phyloP scores from a whole-genome alignment of 2,113 vertebrate genomes.

The Typhlomys cinereus region DNA sequence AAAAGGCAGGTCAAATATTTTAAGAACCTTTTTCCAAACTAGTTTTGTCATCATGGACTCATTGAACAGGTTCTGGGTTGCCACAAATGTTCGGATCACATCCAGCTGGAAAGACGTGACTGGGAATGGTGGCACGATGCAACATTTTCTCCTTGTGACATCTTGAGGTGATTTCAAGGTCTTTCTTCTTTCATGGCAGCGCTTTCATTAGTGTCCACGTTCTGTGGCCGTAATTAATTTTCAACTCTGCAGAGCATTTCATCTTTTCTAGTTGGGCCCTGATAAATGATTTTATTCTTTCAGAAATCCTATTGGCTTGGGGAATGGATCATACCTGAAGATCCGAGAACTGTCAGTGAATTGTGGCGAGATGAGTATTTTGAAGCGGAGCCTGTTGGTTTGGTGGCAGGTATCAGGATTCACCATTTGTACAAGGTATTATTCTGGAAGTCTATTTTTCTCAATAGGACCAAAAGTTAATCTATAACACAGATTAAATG shows the following conservation, averaged over 20 bases:
- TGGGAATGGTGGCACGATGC: not conserved
- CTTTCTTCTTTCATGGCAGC: not conserved
- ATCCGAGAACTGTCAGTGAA: slow-evolving; percentile 89
- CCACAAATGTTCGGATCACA: not conserved
- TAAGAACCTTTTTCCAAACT: not conserved
- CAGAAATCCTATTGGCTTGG: slow-evolving; percentile 95
- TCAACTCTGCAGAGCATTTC: not conserved
- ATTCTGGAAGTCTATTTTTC: not conserved
- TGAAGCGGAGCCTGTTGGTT: slow-evolving; percentile 91
- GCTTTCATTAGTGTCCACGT: not conserved
- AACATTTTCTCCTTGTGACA: not conserved
- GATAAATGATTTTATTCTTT: not conserved
- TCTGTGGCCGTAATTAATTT: not conserved
- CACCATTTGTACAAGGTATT: slow-evolving; percentile 94
- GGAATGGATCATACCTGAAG: slow-evolving; percentile 83
- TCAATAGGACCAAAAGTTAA: not conserved
- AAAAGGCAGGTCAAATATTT: not conserved
- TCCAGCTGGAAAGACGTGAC: not conserved
- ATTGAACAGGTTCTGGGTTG: not conserved
- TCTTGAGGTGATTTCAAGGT: not conserved
- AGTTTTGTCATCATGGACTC: not conserved
- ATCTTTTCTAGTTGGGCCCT: not conserved
- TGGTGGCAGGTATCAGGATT: slow-evolving; percentile 92
- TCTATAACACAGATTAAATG: not conserved
- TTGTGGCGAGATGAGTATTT: slow-evolving; percentile 89